Evolutionary conservation across 2,888 invertebrate genomes (phyloP).

Genomic region (Cantharis flavilabris): DNA sequence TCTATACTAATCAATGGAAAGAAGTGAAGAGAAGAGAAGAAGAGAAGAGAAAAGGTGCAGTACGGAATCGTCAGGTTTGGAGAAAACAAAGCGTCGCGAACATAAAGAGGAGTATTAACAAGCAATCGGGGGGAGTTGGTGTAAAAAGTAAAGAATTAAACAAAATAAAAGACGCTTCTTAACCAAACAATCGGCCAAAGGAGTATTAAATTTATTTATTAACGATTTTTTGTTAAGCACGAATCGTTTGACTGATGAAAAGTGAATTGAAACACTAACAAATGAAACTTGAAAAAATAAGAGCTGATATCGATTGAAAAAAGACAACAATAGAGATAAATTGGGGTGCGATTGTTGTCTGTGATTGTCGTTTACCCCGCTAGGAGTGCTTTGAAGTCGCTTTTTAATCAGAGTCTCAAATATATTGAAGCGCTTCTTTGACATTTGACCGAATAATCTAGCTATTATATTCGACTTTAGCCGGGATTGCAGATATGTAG

Average conservation of each 20-base stretch:
- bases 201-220: constrained; percentile 32
- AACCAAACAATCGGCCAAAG: constrained; percentile 41
- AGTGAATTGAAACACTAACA: constrained; percentile 53
- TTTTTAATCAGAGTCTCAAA: constrained; percentile 55
- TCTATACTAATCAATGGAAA: not conserved
- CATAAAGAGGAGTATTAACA: constrained; percentile 44
- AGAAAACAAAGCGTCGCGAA: constrained; percentile 10
- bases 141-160: constrained; percentile 47
- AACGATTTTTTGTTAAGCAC: constrained; percentile 34
- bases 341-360: constrained; percentile 56
- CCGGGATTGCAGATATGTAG: constrained; percentile 30
- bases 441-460: constrained; percentile 57
- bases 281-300: constrained; percentile 51
- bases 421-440: constrained; percentile 54
- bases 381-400: constrained; percentile 53
- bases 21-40: constrained; percentile 1
- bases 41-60: not conserved
- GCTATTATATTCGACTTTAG: constrained; percentile 43
- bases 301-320: constrained; percentile 55
- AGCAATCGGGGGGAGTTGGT: constrained; percentile 50
- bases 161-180: constrained; percentile 46
- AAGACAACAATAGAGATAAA: constrained; percentile 55
- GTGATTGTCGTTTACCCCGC: constrained; percentile 56
- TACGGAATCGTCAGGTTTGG: not conserved
- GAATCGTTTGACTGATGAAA: constrained; percentile 36